Percentiles rank a stretch among this genome's conserved stretches.
These are phyloP conservation scores for Prunella fulvescens DNA, from an alignment of 2,113 vertebrate species.

Conservation along the genomic window DNA sequence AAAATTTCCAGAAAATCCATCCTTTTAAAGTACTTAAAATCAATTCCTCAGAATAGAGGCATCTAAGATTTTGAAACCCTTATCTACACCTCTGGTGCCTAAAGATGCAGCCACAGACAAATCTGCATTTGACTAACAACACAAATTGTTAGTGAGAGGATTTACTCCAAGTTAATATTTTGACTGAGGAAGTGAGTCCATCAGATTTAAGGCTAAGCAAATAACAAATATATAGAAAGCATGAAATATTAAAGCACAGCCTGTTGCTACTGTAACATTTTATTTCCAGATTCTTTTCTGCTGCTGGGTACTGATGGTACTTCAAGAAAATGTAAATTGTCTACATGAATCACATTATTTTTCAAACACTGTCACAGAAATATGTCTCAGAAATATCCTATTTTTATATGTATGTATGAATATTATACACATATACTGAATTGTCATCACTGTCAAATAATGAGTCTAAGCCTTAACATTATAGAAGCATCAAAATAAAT, in stretches of 20 bases:
- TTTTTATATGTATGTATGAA: neutral
- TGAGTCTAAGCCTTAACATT: neutral
- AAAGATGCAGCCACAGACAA: neutral
- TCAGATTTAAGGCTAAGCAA: neutral
- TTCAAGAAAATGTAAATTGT: neutral
- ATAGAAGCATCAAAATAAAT: neutral
- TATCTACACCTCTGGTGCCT: neutral
- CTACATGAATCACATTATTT: neutral
- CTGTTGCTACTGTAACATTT: neutral
- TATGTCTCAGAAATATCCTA: neutral
- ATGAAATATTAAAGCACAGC: neutral
- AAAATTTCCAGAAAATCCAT: neutral
- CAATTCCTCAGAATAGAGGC: neutral
- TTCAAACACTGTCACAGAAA: neutral
- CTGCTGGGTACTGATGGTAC: neutral
- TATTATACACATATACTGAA: neutral
- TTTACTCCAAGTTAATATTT: neutral
- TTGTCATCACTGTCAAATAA: neutral
- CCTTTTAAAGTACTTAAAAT: neutral
- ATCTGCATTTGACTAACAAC: neutral
- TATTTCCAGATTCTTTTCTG: neutral
- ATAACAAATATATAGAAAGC: neutral
- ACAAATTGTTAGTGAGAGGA: neutral
- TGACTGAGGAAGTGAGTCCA: neutral
- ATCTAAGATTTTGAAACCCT: neutral